Conservation (phyloP, 2,888 invertebrate genomes). For the Sinotaia quadrata region DNA sequence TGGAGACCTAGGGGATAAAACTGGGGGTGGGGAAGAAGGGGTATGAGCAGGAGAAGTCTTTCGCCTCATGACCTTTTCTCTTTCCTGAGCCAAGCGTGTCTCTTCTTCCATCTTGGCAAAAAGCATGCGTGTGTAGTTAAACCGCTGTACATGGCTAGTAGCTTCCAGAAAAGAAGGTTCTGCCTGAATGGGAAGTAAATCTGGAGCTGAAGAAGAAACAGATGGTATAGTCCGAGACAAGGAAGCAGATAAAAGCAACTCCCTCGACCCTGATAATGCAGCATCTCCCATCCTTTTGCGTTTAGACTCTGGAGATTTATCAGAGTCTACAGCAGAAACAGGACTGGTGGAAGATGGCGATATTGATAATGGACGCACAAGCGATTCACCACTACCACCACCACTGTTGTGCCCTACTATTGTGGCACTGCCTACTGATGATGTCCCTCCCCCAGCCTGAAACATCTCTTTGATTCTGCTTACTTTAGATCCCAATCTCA, state of each 20-base stretch:
- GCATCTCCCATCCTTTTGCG: slow-evolving; percentile 42
- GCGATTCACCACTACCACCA: slow-evolving; percentile 28
- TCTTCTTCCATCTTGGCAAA: slow-evolving; percentile 70
- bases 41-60: slow-evolving; percentile 45
- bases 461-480: slow-evolving; percentile 65
- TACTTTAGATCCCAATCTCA: slow-evolving; percentile 56
- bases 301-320: slow-evolving; percentile 49
- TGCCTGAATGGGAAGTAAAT: slow-evolving; percentile 18
- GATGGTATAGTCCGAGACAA: background rate
- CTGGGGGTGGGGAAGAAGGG: slow-evolving; percentile 41
- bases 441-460: slow-evolving; percentile 43
- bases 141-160: slow-evolving; percentile 68
- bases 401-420: slow-evolving; percentile 30
- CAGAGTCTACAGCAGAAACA: slow-evolving; percentile 13
- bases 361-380: too few relatives aligned
- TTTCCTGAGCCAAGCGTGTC: slow-evolving; percentile 43
- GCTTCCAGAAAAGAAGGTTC: slow-evolving; percentile 44
- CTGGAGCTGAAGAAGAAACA: slow-evolving; percentile 12
- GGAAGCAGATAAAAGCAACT: background rate
- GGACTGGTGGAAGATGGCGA: background rate
- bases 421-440: slow-evolving; percentile 28
- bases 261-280: slow-evolving; percentile 13
- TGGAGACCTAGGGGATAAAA: slow-evolving; percentile 53
- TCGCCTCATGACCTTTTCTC: slow-evolving; percentile 35
- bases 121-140: slow-evolving; percentile 67